Evolutionary conservation across 2,888 invertebrate species (phyloP), one percentile per base, ranked within the genome.

Genomic region (Plagodis pulveraria): DNA sequence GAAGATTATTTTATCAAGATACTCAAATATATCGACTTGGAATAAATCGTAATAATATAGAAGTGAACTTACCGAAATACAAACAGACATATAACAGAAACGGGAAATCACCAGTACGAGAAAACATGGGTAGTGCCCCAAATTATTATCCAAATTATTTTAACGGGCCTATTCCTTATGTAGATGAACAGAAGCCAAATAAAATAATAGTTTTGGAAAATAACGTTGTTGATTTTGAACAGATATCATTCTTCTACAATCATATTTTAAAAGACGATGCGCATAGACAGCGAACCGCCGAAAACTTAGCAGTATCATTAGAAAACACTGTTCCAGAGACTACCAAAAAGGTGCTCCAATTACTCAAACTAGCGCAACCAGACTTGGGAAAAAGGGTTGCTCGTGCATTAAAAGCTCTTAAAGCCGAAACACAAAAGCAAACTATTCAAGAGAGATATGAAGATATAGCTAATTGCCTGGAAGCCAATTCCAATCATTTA

Each of bases 361-460:
- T 97, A 78, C 97, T 98, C 77, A 84, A 93, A n/a, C 93, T 96
- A 73, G 96, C 96, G 0, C 96, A 97, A 82, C 81, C 94, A 0
- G 95, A 96, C 47, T 95, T 97, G 59, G 97, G 97, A 2, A 92
- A 86, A 65, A 90, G 94, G 77, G 87, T 97, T n/a, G 92, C 92
- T 6, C 38, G 43, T 5, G 58, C 58, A 0, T 56, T 75, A 7
- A 51, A 67, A 56, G 46, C 42, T 32, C 50, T 62, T 5, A 63
- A 63, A 8, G 57, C 62, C 2, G 42, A 50, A 10, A 22, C 58
- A 22, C 38, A 51, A 10, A 55, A 45, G 46, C 42, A 47, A 45
- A 35, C 56, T 0, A 32, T 33, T 34, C 51, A 48, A 36, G 54
- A 64, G 6, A 48, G 58, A 12, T 50, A 46, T 32, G 33, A 56